These are phyloP conservation scores for Corythaixoides concolor DNA, from an alignment of 2,113 vertebrate species.

Conservation along the genomic window DNA sequence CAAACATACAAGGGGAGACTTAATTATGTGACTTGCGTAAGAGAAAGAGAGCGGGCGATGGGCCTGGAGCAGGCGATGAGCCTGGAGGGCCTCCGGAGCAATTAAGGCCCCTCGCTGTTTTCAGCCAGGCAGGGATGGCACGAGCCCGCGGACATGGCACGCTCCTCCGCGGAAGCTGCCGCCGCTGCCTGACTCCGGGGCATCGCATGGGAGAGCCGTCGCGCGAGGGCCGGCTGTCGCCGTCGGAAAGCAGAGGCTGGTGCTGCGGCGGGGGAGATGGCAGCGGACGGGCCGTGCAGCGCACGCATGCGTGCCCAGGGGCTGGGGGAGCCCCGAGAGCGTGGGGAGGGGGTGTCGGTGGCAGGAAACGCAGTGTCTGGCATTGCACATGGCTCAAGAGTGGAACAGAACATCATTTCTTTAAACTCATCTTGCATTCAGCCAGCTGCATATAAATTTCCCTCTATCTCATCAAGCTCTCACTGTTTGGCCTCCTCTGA, in stretches of 20 bases:
- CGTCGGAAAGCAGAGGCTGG: not conserved
- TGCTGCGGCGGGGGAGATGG: not conserved
- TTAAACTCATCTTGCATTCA: slow-evolving; percentile 89
- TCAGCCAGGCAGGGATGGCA: not conserved
- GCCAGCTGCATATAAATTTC: slow-evolving; percentile 89
- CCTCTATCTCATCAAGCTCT: slow-evolving; percentile 87
- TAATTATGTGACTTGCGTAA: not conserved
- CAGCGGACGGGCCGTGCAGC: fast-evolving
- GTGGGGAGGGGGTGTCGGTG: not conserved
- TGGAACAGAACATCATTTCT: slow-evolving; percentile 75
- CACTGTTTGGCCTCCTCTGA: slow-evolving; percentile 91
- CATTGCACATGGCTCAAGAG: slow-evolving; percentile 30
- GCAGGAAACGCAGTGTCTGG: not conserved
- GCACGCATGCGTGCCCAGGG: fast-evolving
- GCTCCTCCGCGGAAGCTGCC: not conserved
- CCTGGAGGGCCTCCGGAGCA: not conserved
- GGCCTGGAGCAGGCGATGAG: too few species aligned
- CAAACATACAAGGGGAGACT: not conserved
- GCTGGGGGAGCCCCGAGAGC: not conserved
- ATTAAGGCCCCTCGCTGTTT: not conserved
- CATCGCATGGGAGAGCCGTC: not conserved
- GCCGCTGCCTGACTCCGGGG: not conserved
- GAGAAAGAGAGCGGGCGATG: not conserved
- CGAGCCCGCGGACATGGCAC: slow-evolving; percentile 4
- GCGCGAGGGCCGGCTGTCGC: not conserved